Evolutionary conservation across 2,888 invertebrate species (phyloP).

Genomic region (Cacoxenus indagator): DNA sequence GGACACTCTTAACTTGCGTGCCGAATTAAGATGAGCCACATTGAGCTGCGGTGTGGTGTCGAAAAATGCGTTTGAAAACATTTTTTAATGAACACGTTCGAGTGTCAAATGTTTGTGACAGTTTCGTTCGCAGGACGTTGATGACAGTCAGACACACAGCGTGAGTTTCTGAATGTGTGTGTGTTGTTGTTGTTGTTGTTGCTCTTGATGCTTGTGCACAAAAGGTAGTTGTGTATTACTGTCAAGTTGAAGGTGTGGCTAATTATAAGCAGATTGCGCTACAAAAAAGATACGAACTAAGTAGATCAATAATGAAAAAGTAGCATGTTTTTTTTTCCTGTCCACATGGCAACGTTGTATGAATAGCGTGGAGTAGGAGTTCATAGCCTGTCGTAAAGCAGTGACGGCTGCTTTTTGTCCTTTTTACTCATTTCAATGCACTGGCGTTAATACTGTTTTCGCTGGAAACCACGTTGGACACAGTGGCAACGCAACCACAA

Average conservation of each 20-base stretch:
- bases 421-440: slow-evolving; percentile 19
- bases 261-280: slow-evolving; percentile 46
- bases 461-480: slow-evolving; percentile 45
- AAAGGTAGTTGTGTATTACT: not conserved
- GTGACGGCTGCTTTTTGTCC: slow-evolving; percentile 49
- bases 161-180: not conserved
- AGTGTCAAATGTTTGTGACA: slow-evolving; percentile 51
- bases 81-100: slow-evolving; percentile 36
- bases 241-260: slow-evolving; percentile 44
- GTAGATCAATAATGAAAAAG: slow-evolving; percentile 7
- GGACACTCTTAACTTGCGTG: not conserved
- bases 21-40: not conserved
- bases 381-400: not conserved
- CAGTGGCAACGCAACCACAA: slow-evolving; percentile 52
- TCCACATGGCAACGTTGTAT: not conserved
- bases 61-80: slow-evolving; percentile 19
- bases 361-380: not conserved
- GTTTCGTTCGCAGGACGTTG: slow-evolving; percentile 9
- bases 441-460: slow-evolving; percentile 28
- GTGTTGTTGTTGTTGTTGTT: no score
- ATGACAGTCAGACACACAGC: not conserved
- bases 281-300: slow-evolving; percentile 9
- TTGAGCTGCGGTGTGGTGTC: not conserved
- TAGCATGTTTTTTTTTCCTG: not conserved
- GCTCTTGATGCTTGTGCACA: no score